Conservation (phyloP, 2,888 invertebrate species). For the Nysson spinosus region DNA sequence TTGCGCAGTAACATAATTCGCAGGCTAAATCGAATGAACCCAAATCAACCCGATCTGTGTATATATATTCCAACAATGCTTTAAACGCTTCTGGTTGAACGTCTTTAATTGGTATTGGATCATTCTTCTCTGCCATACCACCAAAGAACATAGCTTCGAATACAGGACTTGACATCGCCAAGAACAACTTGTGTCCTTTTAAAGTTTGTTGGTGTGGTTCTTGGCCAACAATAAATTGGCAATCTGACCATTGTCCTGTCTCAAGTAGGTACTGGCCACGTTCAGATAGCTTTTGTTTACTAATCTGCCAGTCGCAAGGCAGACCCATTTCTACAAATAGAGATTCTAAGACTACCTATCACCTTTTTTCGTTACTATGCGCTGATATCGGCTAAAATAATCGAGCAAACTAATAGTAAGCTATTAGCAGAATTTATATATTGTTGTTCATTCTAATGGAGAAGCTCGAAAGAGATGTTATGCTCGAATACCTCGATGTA, state of each 20-base stretch:
- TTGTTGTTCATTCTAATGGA: not conserved
- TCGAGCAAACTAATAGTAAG: not conserved
- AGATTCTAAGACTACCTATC: too few relatives aligned
- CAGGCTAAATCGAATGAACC: conserved; percentile 91
- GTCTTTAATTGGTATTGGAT: conserved; percentile 88
- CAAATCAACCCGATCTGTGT: conserved; percentile 87
- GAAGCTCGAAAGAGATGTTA: not conserved
- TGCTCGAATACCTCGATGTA: too few relatives aligned
- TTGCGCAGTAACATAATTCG: conserved; percentile 91
- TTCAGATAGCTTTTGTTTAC: conserved; percentile 84
- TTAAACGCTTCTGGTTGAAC: conserved; percentile 92
- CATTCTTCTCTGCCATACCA: conserved; percentile 87
- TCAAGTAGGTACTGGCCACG: conserved; percentile 87
- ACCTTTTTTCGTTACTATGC: not conserved
- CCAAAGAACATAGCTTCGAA: conserved; percentile 94
- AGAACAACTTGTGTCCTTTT: conserved; percentile 87
- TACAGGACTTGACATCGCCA: conserved; percentile 93
- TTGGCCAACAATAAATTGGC: conserved; percentile 88
- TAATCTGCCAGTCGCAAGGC: conserved; percentile 87
- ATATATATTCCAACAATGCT: conserved; percentile 89
- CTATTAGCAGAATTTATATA: not conserved
- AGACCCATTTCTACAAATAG: conserved; percentile 78
- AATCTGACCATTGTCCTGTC: conserved; percentile 90
- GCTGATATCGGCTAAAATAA: not conserved
- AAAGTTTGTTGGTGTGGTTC: conserved; percentile 87